Conservation (phyloP, 2,888 invertebrate genomes). For the Pycnomerus fuliginosus region DNA sequence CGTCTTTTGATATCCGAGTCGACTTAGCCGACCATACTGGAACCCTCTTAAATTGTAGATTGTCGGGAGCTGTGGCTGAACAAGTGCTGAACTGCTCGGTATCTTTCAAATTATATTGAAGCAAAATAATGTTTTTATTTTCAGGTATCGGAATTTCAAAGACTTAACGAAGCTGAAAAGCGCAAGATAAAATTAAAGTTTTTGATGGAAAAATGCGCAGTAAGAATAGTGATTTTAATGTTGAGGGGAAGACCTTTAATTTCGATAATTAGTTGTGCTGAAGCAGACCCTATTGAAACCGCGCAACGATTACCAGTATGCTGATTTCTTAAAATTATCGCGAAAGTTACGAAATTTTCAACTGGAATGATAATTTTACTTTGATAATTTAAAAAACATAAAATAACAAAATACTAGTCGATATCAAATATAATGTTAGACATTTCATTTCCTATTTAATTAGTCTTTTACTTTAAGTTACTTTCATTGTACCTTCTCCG, state of each 20-base stretch:
- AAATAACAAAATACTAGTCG: conserved; percentile 15
- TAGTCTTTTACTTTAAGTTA: conserved; percentile 25
- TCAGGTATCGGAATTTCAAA: conserved; percentile 4
- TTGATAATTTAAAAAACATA: conserved; percentile 16
- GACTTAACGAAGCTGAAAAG: conserved; percentile 45
- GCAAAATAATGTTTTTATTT: background rate
- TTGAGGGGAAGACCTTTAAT: conserved; percentile 43
- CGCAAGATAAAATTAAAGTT: conserved; percentile 63
- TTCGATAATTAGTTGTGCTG: conserved; percentile 45
- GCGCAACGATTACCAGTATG: conserved; percentile 48
- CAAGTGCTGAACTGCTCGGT: conserved; percentile 61
- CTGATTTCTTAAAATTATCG: conserved; percentile 28
- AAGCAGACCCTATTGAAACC: conserved; percentile 44
- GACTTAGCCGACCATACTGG: conserved; percentile 71
- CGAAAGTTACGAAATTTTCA: conserved; percentile 4
- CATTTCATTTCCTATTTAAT: conserved; percentile 5
- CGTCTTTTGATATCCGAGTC: conserved; percentile 61
- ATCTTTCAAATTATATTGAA: conserved; percentile 34
- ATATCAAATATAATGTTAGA: conserved; percentile 6
- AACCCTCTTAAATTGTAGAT: conserved; percentile 58
- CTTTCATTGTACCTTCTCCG: conserved; percentile 69
- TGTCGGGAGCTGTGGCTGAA: conserved; percentile 62
- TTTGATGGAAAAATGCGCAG: conserved; percentile 64
- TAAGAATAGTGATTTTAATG: conserved; percentile 54
- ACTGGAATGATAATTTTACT: conserved; percentile 15